Evolutionary conservation across 92 coral and sea anemone genomes (phyloP), one percentile per base, ranked within the genome.

Genomic region (Actinostola sp.): DNA sequence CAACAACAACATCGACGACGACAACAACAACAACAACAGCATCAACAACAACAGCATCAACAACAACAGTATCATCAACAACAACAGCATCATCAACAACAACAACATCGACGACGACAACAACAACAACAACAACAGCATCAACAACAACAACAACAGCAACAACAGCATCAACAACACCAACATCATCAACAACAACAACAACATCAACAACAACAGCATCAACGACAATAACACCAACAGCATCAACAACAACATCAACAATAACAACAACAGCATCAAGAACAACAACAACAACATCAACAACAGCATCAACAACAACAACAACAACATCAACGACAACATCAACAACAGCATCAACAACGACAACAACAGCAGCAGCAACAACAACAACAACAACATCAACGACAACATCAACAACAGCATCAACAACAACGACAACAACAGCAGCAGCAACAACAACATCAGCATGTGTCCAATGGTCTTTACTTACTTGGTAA

Each of bases 401-500:
- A 15, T 45, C 15, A 16, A 8, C 34, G 17, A 14, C 10, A 66
- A 66, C 7, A 39, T 14, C 7, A 39, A 14, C 7, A 39, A 39
- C 45, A 39, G 14, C 45, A 39, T 39, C 8, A 39, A 14, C 7
- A 7, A 39, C 14, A 39, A 13, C 53, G 15, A 39, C 13, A 9
- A 17, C 26, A 19, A 19, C 49, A 6, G 31, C 56, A 21, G 1
- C 13, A 10, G 58, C 3, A 46, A 42, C 10, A 2, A 46, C 30
- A 24, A 26, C 17, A 67, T 45, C 8, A 48, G 28, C 17, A 15
- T 13, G 14, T 11, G 8, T 28, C 27, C 15, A 46, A n/a, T 4
- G 23, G 2, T 36, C 42, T 6, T 39, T 7, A 58, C 97, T 79
- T 82, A 95, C 99, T 89, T 91, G 38, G 99, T 89, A 11, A 91